Evolutionary conservation across 1,140 invertebrate species (phyloP).

Genomic region (Anastrepha ludens): DNA sequence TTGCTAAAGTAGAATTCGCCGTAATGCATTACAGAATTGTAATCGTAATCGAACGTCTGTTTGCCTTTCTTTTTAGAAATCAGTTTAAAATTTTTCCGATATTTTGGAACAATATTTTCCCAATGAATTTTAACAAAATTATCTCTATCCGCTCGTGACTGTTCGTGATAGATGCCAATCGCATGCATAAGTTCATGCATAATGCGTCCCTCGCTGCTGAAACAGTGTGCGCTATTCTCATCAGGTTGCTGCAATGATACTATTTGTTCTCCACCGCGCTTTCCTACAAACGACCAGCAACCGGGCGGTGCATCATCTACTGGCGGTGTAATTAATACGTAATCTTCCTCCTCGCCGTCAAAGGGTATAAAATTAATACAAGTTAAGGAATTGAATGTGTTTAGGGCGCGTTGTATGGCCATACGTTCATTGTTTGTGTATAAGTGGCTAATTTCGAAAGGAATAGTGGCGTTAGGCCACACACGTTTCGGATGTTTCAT

Average conservation of each 20-base stretch:
- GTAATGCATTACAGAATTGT: slow-evolving; percentile 85
- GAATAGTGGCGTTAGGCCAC: slow-evolving; percentile 83
- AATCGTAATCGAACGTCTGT: slow-evolving; percentile 82
- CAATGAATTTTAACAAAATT: slow-evolving; percentile 83
- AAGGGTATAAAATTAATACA: slow-evolving; percentile 83
- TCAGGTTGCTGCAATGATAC: slow-evolving; percentile 77
- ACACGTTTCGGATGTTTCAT: slow-evolving; percentile 76
- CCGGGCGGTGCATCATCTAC: slow-evolving; percentile 80
- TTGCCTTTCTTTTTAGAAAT: slow-evolving; percentile 81
- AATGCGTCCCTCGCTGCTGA: slow-evolving; percentile 82
- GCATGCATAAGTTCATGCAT: slow-evolving; percentile 91
- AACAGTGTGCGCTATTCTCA: slow-evolving; percentile 78
- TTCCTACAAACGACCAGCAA: slow-evolving; percentile 88
- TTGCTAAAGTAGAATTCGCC: slow-evolving; percentile 77
- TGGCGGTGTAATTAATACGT: slow-evolving; percentile 81
- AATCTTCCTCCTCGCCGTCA: slow-evolving; percentile 80
- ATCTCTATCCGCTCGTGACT: slow-evolving; percentile 87
- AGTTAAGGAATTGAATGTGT: slow-evolving; percentile 82
- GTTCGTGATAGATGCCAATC: slow-evolving; percentile 91
- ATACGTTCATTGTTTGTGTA: slow-evolving; percentile 76
- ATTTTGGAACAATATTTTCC: slow-evolving; percentile 82
- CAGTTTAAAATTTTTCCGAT: slow-evolving; percentile 81
- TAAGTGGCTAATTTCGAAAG: slow-evolving; percentile 80
- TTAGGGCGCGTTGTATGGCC: slow-evolving; percentile 79
- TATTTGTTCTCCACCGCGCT: slow-evolving; percentile 77